Evolutionary conservation across 92 coral and sea anemone genomes (phyloP).

Genomic region (Epizoanthus rinbou): DNA sequence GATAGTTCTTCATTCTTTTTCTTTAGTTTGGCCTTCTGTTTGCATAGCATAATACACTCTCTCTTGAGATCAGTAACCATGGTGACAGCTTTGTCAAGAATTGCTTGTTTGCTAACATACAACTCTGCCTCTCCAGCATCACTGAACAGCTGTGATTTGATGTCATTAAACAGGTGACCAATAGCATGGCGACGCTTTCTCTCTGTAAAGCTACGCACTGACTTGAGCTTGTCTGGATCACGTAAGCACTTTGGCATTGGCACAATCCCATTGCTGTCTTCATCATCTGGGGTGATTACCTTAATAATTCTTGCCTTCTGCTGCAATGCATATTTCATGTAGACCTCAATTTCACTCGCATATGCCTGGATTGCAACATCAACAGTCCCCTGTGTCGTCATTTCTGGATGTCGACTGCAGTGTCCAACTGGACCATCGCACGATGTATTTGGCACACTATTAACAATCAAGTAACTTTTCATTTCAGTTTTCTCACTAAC

Average conservation of each 20-base stretch:
- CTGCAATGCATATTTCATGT: conserved; percentile 72
- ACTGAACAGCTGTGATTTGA: conserved; percentile 73
- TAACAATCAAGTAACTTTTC: conserved; percentile 45
- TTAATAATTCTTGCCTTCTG: conserved; percentile 71
- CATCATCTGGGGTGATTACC: conserved; percentile 73
- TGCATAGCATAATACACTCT: conserved; percentile 29
- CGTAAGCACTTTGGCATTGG: conserved; percentile 51
- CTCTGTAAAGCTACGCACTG: conserved; percentile 84
- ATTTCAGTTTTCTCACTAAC: conserved; percentile 11
- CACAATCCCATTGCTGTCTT: conserved; percentile 21
- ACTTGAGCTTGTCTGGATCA: conserved; percentile 64
- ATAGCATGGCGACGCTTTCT: conserved; percentile 79
- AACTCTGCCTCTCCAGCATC: conserved; percentile 54
- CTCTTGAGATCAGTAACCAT: conserved; percentile 49
- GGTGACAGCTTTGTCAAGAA: conserved; percentile 67
- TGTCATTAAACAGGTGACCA: conserved; percentile 71
- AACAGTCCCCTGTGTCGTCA: conserved; percentile 66
- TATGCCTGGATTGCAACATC: conserved; percentile 76
- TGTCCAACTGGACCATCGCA: conserved; percentile 60
- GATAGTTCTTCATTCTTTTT: conserved; percentile 54
- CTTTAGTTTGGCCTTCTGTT: conserved; percentile 35
- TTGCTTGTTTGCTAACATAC: conserved; percentile 80
- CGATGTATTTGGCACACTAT: conserved; percentile 48
- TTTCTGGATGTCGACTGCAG: conserved; percentile 71
- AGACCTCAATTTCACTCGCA: conserved; percentile 75